phyloP scores from a whole-genome alignment of 2,113 vertebrate species.

The Gallinago paraguaiae region DNA sequence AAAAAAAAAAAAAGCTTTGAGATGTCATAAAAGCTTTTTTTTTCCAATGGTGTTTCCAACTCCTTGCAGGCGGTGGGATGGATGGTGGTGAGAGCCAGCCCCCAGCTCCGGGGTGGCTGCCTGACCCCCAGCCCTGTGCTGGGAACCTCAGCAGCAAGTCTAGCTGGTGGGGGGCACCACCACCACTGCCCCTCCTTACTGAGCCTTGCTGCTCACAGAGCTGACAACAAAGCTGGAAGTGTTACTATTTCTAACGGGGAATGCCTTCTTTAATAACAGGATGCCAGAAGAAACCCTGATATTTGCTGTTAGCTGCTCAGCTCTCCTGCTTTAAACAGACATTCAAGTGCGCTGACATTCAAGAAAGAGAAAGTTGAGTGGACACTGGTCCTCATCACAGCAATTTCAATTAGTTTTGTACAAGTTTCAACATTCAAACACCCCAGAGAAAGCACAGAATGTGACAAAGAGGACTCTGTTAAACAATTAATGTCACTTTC shows the following conservation, averaged over 20 bases:
- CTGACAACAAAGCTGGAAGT: neutral
- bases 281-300: slow-evolving; percentile 43
- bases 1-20: neutral
- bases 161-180: neutral
- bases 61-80: neutral
- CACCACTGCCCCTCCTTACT: neutral
- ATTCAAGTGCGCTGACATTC: slow-evolving; percentile 34
- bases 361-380: slow-evolving; percentile 61
- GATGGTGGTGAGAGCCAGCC: neutral
- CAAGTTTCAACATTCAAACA: slow-evolving; percentile 80
- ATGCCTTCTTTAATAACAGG: slow-evolving; percentile 45
- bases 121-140: neutral
- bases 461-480: slow-evolving; percentile 80
- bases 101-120: neutral
- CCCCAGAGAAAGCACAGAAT: slow-evolving; percentile 80
- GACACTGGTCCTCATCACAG: slow-evolving; percentile 74
- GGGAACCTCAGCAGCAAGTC: neutral
- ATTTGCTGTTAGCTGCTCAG: slow-evolving; percentile 60
- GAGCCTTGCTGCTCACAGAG: neutral
- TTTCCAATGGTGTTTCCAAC: neutral
- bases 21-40: neutral
- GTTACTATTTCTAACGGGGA: slow-evolving; percentile 38
- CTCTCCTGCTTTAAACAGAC: slow-evolving; percentile 45
- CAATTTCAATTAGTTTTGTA: slow-evolving; percentile 81
- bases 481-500: slow-evolving; percentile 94